Evolutionary conservation across 2,797 vertebrate species (phyloP).

Genomic region (Malurus splendens): DNA sequence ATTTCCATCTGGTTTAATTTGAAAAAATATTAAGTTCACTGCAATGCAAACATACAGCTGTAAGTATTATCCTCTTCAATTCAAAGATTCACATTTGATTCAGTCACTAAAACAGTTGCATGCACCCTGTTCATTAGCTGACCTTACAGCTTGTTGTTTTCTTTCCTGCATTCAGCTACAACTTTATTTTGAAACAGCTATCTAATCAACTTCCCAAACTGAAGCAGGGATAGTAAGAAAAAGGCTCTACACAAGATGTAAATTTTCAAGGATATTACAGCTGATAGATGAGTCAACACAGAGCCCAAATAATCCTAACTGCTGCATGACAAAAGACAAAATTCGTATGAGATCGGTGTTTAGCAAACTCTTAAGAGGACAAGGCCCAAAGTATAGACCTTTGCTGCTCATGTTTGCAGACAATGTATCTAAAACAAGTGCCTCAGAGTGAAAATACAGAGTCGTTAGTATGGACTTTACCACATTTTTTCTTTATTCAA

Average conservation of each 20-base stretch:
- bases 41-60: accelerated
- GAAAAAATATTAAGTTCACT: neutral
- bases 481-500: neutral
- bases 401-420: neutral
- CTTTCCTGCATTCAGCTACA: neutral
- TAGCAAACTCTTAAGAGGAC: neutral
- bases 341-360: neutral
- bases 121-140: neutral
- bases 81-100: neutral
- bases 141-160: neutral
- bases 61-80: neutral
- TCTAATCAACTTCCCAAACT: neutral
- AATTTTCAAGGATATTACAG: neutral
- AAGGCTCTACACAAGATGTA: neutral
- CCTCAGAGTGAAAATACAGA: neutral
- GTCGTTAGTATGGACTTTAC: neutral
- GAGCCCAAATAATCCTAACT: neutral
- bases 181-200: neutral
- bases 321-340: neutral
- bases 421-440: neutral
- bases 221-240: neutral
- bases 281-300: neutral
- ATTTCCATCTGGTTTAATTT: neutral
- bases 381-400: accelerated
- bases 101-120: neutral